Base-by-base conservation (phyloP, 2,888 invertebrate species). In the Eumerus sabulonum region DNA sequence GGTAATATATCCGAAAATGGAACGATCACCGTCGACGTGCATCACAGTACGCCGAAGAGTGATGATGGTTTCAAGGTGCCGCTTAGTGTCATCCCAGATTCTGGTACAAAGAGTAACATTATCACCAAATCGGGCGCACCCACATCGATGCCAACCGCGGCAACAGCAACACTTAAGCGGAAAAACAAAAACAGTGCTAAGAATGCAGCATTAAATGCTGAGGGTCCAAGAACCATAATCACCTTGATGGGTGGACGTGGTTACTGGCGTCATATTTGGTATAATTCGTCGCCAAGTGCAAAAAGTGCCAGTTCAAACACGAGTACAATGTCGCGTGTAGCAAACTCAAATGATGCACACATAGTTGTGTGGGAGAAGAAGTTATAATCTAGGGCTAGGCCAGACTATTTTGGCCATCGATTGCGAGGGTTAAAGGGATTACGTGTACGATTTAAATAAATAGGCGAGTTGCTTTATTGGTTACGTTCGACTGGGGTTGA, bases 291-390 rank as follows among this genome's bases (percentile, higher is more conserved):
- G 82, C 90, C 89, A 12, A 27, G 27, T 27, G 27, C 27, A 7
- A 79, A 79, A 40, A 70, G 59, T 35, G 51, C 74, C 40, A 50
- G 40, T 9, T 57, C 68, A 64, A 57, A 54, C 48, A 64, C 81
- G 2, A 81, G 81, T 71, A 81, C 81, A 66, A 76, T 76, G 38
- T 62, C 76, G 9, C 90, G 90, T 53, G 94, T 94, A 76, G 93
- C 93, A 51, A 95, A 95, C 87, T 93, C 93, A 79, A 94, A 92
- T 85, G 95, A 96, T 90, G 96, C 97, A 13, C 95, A 96, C 89
- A 93, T 97, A 85, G 94, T 96, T 81, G 92, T 97, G 54, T 97
- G 97, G 96, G 97, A 97, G 89, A 93, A 94, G 90, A 95, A 94
- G 86, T 92, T 93, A 91, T 93, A 92, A 92, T 88, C 87, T 16